Conservation (phyloP, 2,113 vertebrate genomes). For the Oxygymnocypris stewartii region DNA sequence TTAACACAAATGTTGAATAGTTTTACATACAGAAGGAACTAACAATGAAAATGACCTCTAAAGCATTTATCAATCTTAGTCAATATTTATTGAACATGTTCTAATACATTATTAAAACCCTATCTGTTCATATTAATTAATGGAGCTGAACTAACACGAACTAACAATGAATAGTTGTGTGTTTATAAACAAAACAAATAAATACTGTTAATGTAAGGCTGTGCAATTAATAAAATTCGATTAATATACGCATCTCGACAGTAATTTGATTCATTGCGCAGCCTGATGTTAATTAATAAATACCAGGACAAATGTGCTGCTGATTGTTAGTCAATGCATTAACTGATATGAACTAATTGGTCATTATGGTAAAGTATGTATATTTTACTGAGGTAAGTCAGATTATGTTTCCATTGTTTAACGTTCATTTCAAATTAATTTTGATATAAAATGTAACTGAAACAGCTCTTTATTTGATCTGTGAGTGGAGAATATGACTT, state of each 20-base stretch:
- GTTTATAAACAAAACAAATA: no score
- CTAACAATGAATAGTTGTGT: neutral
- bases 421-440: neutral
- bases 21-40: no score
- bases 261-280: no score
- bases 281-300: no score
- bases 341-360: neutral
- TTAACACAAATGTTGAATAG: no score
- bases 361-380: neutral
- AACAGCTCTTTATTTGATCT: neutral
- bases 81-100: neutral
- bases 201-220: no score
- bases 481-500: constrained; percentile 42
- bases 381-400: neutral
- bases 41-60: neutral
- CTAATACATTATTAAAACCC: no score
- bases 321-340: neutral
- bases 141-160: no score
- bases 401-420: neutral
- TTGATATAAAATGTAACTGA: neutral
- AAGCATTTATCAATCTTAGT: neutral
- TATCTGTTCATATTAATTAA: no score
- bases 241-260: no score
- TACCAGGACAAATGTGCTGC: no score
- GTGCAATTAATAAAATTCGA: no score